Conservation (phyloP, 2,888 invertebrate genomes). For the Chrysomela aeneicollis region DNA sequence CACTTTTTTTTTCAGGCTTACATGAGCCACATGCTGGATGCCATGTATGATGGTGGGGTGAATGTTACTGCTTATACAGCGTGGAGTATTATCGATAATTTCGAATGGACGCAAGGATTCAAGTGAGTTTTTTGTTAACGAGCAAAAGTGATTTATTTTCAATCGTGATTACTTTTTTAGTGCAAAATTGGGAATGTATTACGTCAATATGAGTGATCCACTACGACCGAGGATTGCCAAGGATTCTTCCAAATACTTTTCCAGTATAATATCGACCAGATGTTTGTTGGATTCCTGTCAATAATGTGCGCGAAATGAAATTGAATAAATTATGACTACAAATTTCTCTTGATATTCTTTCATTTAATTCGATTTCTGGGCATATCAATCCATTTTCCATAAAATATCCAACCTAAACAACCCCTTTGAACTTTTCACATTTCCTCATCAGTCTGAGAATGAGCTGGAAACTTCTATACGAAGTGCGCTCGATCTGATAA, state of each 20-base stretch:
- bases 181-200: conserved; percentile 71
- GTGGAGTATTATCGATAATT: conserved; percentile 70
- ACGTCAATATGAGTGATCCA: conserved; percentile 67
- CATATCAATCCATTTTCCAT: too few relatives aligned
- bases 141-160: conserved; percentile 43
- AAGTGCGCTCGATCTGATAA: too few relatives aligned
- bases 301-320: background rate
- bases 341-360: too few relatives aligned
- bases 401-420: too few relatives aligned
- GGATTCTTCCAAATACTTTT: conserved; percentile 36
- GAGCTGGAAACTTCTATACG: too few relatives aligned
- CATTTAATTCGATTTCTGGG: too few relatives aligned
- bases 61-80: conserved; percentile 66
- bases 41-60: conserved; percentile 57
- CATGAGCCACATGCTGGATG: conserved; percentile 51
- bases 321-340: background rate
- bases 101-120: conserved; percentile 68
- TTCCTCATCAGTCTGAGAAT: too few relatives aligned
- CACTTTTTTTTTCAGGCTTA: conserved; percentile 32
- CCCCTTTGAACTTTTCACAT: too few relatives aligned
- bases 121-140: conserved; percentile 52
- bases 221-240: conserved; percentile 63
- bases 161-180: conserved; percentile 67
- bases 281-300: conserved; percentile 32
- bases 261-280: conserved; percentile 34